Base-by-base conservation (phyloP, 2,797 vertebrate genomes). In the Columba guinea region DNA sequence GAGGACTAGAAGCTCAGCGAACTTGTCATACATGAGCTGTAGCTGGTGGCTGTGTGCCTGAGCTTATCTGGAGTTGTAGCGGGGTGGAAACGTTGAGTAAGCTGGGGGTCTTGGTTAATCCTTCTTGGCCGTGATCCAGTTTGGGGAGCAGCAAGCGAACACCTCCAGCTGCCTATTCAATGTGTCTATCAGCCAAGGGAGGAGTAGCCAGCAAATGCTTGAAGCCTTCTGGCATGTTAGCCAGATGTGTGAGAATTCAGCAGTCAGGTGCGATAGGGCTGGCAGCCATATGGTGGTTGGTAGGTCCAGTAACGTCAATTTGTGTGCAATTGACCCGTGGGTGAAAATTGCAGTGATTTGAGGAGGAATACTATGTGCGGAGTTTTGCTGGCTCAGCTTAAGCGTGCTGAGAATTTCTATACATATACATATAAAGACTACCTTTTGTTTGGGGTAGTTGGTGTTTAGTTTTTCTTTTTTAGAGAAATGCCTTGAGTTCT, bases 361-460 rank as follows among this genome's bases (percentile, higher is more conserved):
- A 35, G 80, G 35, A 58, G 20, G 15, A 83, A 44, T n/a, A 23
- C 30, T n/a, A 30, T 2, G 0, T 7, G 3, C 52, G 13, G 46
- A 22, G 32, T 27, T 5, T 39, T 79, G 10, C 22, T 28, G 30
- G 22, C 52, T 23, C 32, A 37, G 2, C 35, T 30, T 20, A 7
- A 10, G 8, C 22, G 9, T 41, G n/a, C 49, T 70, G 30, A 19
- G 35, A 26, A 20, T 28, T 32, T 53, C 26, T 69, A 5, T 53
- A 11, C 13, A 0, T 39, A 20, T 21, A 8, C 9, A 6, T 19
- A 6, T 2, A 7, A 30, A 34, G 11, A 6, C 12, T 53, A 10
- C 5, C 4, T 58, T 75, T 44, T 37, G 2, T 3, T 10, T 65
- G 41, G 15, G 24, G 6, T 28, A 34, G 44, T 59, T 81, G 27